A percentile compares a stretch with the other conserved stretches of the same genome.
phyloP scores from a whole-genome alignment of 2,797 vertebrate species.

The Protosalanx chinensis region DNA sequence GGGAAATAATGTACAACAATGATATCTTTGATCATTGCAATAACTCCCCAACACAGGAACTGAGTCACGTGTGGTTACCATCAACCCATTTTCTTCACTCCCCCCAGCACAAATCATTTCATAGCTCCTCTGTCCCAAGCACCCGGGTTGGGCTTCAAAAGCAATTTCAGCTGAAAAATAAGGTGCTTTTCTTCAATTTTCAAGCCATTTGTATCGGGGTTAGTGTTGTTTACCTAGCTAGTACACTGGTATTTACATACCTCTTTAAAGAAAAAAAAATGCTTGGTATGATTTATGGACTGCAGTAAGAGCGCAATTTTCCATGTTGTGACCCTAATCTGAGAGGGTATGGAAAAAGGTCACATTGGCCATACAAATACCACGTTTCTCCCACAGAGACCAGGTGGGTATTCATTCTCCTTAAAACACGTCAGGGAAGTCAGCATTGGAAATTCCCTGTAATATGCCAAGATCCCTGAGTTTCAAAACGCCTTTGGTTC shows the following conservation, averaged over 20 bases:
- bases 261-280: conserved; percentile 95
- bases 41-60: conserved; percentile 82
- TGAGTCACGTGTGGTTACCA: conserved; percentile 91
- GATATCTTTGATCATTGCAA: conserved; percentile 93
- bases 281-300: conserved; percentile 98
- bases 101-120: conserved; percentile 89
- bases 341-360: conserved; percentile 93
- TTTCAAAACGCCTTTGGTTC: conserved; percentile 62
- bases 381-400: conserved; percentile 88
- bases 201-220: conserved; percentile 97
- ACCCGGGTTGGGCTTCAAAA: conserved; percentile 94
- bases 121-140: conserved; percentile 86
- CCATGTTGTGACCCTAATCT: conserved; percentile 97
- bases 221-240: conserved; percentile 99
- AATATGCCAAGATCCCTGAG: conserved; percentile 86
- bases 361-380: conserved; percentile 94
- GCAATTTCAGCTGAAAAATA: conserved; percentile 99
- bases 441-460: conserved; percentile 79
- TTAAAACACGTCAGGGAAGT: conserved; percentile 89
- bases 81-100: conserved; percentile 91
- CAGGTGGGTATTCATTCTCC: conserved; percentile 96
- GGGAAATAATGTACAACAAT: conserved; percentile 85
- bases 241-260: conserved; percentile 99
- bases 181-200: conserved; percentile 99
- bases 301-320: conserved; percentile 97